Evolutionary conservation across 2,888 invertebrate species (phyloP).

Genomic region (Caenorhabditis imperialis): DNA sequence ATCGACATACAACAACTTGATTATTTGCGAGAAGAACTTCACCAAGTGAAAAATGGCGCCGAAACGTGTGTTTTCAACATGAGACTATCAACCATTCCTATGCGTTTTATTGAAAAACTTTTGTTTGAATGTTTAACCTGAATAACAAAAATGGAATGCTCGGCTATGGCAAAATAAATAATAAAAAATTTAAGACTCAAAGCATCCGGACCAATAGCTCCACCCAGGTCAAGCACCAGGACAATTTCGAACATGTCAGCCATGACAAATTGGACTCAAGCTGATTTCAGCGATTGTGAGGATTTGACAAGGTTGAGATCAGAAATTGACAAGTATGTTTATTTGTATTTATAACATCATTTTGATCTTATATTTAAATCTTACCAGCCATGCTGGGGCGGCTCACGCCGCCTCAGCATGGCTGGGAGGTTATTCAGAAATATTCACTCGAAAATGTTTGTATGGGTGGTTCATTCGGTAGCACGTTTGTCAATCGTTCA

Average conservation of each 20-base stretch:
- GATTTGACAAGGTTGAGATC: slow-evolving; percentile 50
- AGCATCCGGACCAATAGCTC: slow-evolving; percentile 40
- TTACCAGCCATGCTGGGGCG: too few species aligned
- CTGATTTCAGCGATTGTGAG: slow-evolving; percentile 62
- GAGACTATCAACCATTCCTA: slow-evolving; percentile 1
- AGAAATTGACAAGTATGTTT: slow-evolving; percentile 61
- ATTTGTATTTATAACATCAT: not conserved
- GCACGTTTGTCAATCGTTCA: too few species aligned
- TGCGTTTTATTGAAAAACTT: not conserved
- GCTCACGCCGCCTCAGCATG: too few species aligned
- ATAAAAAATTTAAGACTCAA: slow-evolving; percentile 46
- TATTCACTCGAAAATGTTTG: too few species aligned
- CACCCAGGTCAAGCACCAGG: slow-evolving; percentile 47
- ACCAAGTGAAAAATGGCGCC: slow-evolving; percentile 22
- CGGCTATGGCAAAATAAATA: too few species aligned
- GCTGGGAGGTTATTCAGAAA: too few species aligned
- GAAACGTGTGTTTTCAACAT: slow-evolving; percentile 44
- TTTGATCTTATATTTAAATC: too few species aligned
- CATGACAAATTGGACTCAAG: slow-evolving; percentile 60
- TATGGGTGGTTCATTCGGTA: too few species aligned
- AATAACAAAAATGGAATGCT: too few species aligned
- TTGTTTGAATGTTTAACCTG: slow-evolving; percentile 8
- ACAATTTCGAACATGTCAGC: slow-evolving; percentile 62
- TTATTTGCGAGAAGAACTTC: slow-evolving; percentile 30
- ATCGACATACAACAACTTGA: slow-evolving; percentile 44